Percentiles rank a stretch among this genome's conserved stretches.
phyloP scores from a whole-genome alignment of 2,113 vertebrate species.

The Elaphurus davidianus region DNA sequence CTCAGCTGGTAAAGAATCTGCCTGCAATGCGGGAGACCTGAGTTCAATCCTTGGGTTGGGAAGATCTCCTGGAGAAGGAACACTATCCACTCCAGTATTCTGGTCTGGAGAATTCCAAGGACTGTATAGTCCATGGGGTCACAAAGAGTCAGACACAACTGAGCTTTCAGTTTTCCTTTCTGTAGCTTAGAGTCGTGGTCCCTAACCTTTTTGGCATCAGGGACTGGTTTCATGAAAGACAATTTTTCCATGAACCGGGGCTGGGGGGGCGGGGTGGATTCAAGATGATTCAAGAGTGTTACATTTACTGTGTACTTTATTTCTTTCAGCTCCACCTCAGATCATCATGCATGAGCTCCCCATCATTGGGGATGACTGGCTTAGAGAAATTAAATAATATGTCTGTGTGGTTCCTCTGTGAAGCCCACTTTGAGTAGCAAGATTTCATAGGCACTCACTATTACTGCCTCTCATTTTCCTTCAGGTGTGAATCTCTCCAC shows the following conservation, averaged over 20 bases:
- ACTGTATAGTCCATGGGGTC: neutral
- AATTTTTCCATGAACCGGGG: neutral
- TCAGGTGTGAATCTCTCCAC: neutral
- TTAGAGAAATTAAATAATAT: neutral
- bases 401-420: neutral
- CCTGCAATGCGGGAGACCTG: neutral
- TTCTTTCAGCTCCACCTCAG: neutral
- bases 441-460: neutral
- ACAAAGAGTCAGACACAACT: neutral
- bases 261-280: rapidly evolving
- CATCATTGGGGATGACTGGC: rapidly evolving
- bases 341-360: neutral
- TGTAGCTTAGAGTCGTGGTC: neutral
- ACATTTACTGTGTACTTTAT: neutral
- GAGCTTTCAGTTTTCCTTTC: neutral
- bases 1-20: neutral
- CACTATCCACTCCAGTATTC: neutral
- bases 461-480: neutral
- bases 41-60: neutral
- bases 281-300: neutral
- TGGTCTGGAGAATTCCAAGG: neutral
- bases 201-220: neutral
- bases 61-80: neutral
- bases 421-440: neutral
- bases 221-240: neutral